phyloP scores from a whole-genome alignment of 2,797 vertebrate species.

The Microctenopoma steveboyesi region DNA sequence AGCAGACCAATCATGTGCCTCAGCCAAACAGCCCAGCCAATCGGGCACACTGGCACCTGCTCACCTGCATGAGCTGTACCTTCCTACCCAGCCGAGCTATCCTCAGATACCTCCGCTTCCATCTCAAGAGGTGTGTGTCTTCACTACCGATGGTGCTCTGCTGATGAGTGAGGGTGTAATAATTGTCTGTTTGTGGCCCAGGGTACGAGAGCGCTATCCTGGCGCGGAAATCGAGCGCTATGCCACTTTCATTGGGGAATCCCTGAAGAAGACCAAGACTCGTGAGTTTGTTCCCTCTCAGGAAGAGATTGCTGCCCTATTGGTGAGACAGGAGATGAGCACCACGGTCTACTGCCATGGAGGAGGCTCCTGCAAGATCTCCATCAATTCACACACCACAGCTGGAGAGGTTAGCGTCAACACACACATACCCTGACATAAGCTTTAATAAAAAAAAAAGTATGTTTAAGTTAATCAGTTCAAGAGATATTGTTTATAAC shows the following conservation, averaged over 20 bases:
- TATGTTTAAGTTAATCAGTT: neutral
- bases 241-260: slow-evolving; percentile 89
- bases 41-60: slow-evolving; percentile 93
- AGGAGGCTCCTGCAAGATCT: slow-evolving; percentile 95
- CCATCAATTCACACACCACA: slow-evolving; percentile 95
- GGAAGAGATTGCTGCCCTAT: slow-evolving; percentile 92
- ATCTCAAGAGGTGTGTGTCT: slow-evolving; percentile 88
- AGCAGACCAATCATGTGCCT: slow-evolving; percentile 94
- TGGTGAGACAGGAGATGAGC: slow-evolving; percentile 92
- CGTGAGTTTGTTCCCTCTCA: slow-evolving; percentile 94
- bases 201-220: slow-evolving; percentile 89
- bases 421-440: neutral
- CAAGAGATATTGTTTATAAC: neutral
- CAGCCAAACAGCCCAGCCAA: slow-evolving; percentile 91
- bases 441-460: neutral
- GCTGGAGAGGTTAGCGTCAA: slow-evolving; percentile 88
- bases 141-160: neutral
- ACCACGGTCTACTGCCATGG: slow-evolving; percentile 95
- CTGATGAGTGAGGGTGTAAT: neutral
- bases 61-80: slow-evolving; percentile 94
- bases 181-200: slow-evolving; percentile 53
- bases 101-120: slow-evolving; percentile 93
- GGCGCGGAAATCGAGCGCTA: slow-evolving; percentile 91
- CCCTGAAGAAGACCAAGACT: slow-evolving; percentile 91
- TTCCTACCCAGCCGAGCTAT: slow-evolving; percentile 92